These are phyloP conservation scores for Frankliniella intonsa DNA, from an alignment of 2,888 invertebrate genomes.

Conservation along the genomic window DNA sequence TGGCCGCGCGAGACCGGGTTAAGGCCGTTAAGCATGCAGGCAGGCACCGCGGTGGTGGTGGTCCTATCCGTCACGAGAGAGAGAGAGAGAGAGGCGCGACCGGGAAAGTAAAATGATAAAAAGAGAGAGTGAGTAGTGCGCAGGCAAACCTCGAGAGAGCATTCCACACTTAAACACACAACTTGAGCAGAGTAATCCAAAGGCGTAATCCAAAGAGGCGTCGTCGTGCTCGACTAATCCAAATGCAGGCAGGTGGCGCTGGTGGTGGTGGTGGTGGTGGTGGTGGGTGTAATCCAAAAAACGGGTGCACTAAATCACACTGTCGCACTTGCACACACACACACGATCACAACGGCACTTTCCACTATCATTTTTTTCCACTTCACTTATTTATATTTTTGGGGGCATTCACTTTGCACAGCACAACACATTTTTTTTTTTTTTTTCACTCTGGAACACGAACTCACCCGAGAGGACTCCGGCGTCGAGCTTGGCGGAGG, in stretches of 20 bases:
- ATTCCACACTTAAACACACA: neutral
- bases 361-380: neutral
- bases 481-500: slow-evolving; percentile 17
- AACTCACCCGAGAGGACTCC: slow-evolving; percentile 20
- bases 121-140: slow-evolving; percentile 16
- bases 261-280: neutral
- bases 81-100: neutral
- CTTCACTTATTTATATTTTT: neutral
- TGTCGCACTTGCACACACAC: neutral
- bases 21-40: no score
- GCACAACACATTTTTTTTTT: neutral
- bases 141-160: slow-evolving; percentile 14
- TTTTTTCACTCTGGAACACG: neutral
- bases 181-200: slow-evolving; percentile 17
- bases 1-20: no score
- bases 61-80: neutral
- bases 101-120: neutral
- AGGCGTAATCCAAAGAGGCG: slow-evolving; percentile 20
- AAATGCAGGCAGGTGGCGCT: neutral
- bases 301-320: neutral
- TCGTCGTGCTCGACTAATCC: neutral
- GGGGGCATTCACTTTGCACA: neutral
- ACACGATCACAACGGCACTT: neutral
- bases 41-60: no score
- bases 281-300: slow-evolving; percentile 8